Percentiles rank a stretch among this genome's conserved stretches.
Evolutionary conservation across 2,113 vertebrate species (phyloP).

Genomic region (Xenopus borealis): DNA sequence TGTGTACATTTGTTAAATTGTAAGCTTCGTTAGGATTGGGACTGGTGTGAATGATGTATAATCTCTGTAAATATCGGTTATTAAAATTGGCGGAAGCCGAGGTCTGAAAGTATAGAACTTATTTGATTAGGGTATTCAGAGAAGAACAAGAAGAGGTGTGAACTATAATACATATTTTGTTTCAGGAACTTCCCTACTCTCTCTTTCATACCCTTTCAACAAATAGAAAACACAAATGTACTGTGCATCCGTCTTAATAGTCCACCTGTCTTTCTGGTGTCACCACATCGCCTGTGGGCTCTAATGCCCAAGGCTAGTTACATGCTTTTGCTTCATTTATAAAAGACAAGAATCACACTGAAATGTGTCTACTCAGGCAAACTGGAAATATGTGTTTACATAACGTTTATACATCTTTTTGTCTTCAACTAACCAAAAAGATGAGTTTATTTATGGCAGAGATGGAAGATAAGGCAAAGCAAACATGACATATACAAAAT

Average conservation of each 20-base stretch:
- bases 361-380: not conserved
- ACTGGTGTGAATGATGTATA: no score
- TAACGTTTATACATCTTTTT: not conserved
- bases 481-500: not conserved
- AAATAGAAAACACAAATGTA: not conserved
- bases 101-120: no score
- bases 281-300: conserved; percentile 4
- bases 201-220: conserved; percentile 6
- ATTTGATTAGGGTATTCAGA: not conserved
- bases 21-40: no score
- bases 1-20: no score
- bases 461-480: not conserved
- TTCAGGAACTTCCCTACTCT: not conserved
- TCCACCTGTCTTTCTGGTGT: not conserved
- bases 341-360: not conserved
- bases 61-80: no score
- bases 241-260: not conserved
- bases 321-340: conserved; percentile 14
- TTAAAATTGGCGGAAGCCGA: no score
- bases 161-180: not conserved
- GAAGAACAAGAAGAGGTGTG: not conserved
- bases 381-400: not conserved
- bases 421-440: not conserved
- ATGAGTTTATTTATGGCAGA: not conserved
- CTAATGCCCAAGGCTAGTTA: not conserved